Percentiles rank a stretch among this genome's conserved stretches.
These are phyloP conservation scores for Lissocephala sabroskyi DNA, from an alignment of 2,888 invertebrate species.

Conservation along the genomic window DNA sequence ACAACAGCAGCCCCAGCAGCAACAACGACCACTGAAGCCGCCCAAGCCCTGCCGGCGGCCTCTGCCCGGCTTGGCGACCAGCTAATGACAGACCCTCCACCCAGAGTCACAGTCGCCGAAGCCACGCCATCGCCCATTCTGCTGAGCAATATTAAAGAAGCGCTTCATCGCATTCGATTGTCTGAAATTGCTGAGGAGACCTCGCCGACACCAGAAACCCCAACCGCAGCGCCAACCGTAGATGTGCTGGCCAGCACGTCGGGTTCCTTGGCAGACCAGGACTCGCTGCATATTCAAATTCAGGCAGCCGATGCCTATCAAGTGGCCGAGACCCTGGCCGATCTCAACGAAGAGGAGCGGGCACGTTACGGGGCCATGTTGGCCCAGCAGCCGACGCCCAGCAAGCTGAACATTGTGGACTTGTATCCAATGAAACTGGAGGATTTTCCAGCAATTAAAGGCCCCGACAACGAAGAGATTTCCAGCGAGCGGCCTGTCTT, in stretches of 20 bases:
- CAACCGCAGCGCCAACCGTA: neutral
- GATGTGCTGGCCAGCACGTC: conserved; percentile 6
- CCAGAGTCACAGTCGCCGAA: conserved; percentile 5
- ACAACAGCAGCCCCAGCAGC: conserved; percentile 14
- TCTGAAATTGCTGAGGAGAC: conserved; percentile 60
- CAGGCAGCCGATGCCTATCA: conserved; percentile 54
- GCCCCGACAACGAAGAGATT: conserved; percentile 52
- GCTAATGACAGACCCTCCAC: conserved; percentile 3
- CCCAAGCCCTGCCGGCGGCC: no score
- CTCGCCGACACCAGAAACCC: neutral
- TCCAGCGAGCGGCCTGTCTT: conserved; percentile 65
- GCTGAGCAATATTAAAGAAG: conserved; percentile 49
- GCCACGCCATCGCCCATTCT: conserved; percentile 8
- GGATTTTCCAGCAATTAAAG: no score
- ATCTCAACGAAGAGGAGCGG: conserved; percentile 43
- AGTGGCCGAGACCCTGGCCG: conserved; percentile 49
- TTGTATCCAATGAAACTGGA: conserved; percentile 68
- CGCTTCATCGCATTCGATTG: conserved; percentile 67
- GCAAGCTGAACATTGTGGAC: conserved; percentile 69
- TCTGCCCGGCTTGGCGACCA: no score
- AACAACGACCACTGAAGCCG: no score
- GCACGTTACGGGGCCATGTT: conserved; percentile 34
- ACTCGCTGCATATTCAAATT: conserved; percentile 45
- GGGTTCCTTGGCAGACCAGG: conserved; percentile 1
- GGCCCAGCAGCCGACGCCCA: conserved; percentile 45